Percentiles rank a stretch among this genome's conserved stretches.
Conservation (phyloP, 1,140 invertebrate species). For the Babylonia areolata region DNA sequence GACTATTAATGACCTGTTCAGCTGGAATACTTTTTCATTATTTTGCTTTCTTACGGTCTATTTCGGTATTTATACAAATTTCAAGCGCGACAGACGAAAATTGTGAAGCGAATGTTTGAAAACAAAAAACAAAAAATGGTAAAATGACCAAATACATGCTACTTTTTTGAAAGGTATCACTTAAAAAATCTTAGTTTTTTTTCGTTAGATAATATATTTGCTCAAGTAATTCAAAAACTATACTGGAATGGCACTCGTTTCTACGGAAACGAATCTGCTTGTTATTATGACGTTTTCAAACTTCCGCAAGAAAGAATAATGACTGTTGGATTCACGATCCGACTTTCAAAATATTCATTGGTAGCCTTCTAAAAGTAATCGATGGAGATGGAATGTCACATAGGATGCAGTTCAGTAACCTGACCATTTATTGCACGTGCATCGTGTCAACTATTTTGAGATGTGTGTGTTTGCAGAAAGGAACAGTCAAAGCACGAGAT, state of each 20-base stretch:
- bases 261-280: neutral
- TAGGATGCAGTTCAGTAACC: constrained; percentile 19
- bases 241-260: neutral
- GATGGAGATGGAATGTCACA: neutral
- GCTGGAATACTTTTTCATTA: neutral
- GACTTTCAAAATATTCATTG: neutral
- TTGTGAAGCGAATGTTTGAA: too few relatives aligned
- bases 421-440: constrained; percentile 17
- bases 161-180: neutral
- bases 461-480: constrained; percentile 1
- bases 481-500: neutral
- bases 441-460: constrained; percentile 2
- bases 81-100: neutral
- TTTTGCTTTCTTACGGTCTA: neutral
- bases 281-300: neutral
- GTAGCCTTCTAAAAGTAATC: neutral
- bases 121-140: neutral
- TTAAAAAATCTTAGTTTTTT: neutral
- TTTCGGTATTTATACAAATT: neutral
- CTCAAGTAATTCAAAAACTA: too few relatives aligned
- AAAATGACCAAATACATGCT: neutral
- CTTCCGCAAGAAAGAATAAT: neutral
- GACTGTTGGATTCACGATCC: constrained; percentile 1
- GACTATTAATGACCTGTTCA: neutral
- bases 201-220: neutral